phyloP scores from a whole-genome alignment of 2,888 invertebrate genomes.

The Coecobrya sp. region DNA sequence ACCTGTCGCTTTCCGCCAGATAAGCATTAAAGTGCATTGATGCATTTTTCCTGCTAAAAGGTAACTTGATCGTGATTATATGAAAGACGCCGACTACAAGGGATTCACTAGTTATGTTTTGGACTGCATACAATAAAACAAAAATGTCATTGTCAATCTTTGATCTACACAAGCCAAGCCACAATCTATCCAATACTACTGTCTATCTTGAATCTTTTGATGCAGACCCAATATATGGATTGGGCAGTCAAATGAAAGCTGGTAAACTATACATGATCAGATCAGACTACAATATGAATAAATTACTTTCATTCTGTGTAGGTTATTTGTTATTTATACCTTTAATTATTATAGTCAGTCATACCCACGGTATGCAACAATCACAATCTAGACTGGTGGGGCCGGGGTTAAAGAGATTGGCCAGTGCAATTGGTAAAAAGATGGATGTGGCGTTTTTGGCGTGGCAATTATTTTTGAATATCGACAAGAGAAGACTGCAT shows the following conservation, averaged over 20 bases:
- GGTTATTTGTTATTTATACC: slow-evolving; percentile 16
- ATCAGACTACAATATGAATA: neutral
- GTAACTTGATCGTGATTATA: slow-evolving; percentile 13
- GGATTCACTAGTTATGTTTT: neutral
- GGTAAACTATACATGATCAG: neutral
- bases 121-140: too few relatives aligned
- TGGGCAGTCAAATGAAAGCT: too few relatives aligned
- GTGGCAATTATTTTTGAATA: slow-evolving; percentile 40
- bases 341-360: slow-evolving; percentile 14
- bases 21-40: slow-evolving; percentile 25
- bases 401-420: neutral
- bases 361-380: neutral
- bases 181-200: too few relatives aligned
- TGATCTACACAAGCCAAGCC: neutral
- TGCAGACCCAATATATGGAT: too few relatives aligned
- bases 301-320: slow-evolving; percentile 28
- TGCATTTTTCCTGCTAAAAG: slow-evolving; percentile 1
- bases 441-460: slow-evolving; percentile 56
- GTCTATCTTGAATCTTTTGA: too few relatives aligned
- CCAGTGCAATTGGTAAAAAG: slow-evolving; percentile 34
- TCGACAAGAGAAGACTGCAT: slow-evolving; percentile 34
- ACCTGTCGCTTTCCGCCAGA: slow-evolving; percentile 13
- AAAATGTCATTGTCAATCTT: slow-evolving; percentile 41
- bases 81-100: slow-evolving; percentile 13
- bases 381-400: neutral